Evolutionary conservation across 1,140 invertebrate species (phyloP), one percentile per base, ranked within the genome.

Genomic region (Ostrea edulis): DNA sequence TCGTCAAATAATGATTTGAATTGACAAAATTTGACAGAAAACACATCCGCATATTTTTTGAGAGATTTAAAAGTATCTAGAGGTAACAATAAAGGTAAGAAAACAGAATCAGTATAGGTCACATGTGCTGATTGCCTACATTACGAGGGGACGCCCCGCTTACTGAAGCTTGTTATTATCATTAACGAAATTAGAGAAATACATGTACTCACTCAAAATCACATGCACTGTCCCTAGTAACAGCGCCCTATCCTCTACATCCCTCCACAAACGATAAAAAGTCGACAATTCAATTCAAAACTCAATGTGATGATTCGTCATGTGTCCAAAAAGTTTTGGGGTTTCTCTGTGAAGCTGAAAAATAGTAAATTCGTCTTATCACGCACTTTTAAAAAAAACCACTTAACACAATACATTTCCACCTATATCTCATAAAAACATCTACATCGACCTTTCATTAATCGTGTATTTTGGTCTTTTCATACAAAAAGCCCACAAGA

Each of bases 371-470:
- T 77, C 68, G 29, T 77, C 68, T 29, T 77, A 77, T 77, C 68
- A 25, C 11, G 25, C 9, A 20, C 20, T 55, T 58, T 62, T 62
- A 35, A 77, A 29, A 12, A 25, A 29, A 22, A 77, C 29, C 68
- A 77, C 68, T 77, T 77, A 22, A 77, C n/a, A n/a, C 58, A 62
- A 62, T 77, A 77, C 25, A 77, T 29, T 77, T 35, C 68, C 25
- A 29, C 68, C 68, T 35, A 77, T 35, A 77, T 77, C 68, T 29
- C 68, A 4, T 29, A 29, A 71, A 77, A 77, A 77, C 68, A 77
- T 77, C 25, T 77, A 77, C 68, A 4, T 35, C 68, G 68, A 77
- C 68, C 68, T 77, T 71, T 71, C 68, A 35, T 71, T 71, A 71
- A 71, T n/a, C 58, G 68, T 71, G 22, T 71, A 25, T 71, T 71